Base-by-base conservation (phyloP, 2,888 invertebrate genomes). In the Nematopogon swammerdamellus region DNA sequence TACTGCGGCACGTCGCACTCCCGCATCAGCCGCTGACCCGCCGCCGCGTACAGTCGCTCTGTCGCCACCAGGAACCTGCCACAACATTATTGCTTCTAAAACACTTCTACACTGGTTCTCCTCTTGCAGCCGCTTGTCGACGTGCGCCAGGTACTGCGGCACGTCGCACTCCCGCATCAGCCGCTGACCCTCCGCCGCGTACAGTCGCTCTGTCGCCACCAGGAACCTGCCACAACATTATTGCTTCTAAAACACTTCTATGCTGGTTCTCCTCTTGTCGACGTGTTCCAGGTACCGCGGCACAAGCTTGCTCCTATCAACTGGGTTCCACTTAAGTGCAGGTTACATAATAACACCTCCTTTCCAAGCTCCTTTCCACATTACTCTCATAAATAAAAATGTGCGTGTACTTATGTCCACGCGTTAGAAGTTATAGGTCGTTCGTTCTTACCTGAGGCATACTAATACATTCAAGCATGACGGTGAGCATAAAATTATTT, bases 181-280 rank as follows among this genome's bases (percentile, higher is more conserved):
- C 25, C 90, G 84, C 71, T 94, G 94, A 4, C 96, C 97, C 70
- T 99, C 98, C 1, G 92, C 89, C 50, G 92, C 89, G 73, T 98
- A 99, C 51, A 98, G 73, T 52, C 92, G 85, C 68, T 97, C 95
- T 14, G 98, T 98, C 0, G 96, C 95, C 63, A 89, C 84, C 47
- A 99, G 81, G 77, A 99, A 96, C 70, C 88, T 87, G 57, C 2
- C n/a, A 56, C 48, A 16, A 43, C 43, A 16, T 43, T 43, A n/a
- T n/a, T n/a, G n/a, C n/a, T n/a, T 30, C 10, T 30, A 30, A 8
- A 8, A 30, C n/a, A n/a, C n/a, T n/a, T n/a, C n/a, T n/a, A n/a
- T 97, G 83, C 66, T 97, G 96, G 63, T 92, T 91, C 75, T 99
- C 98, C 71, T 99, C 98, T 20, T 95, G 70, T 97, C 95, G n/a